phyloP scores from a whole-genome alignment of 2,797 vertebrate species.

The Garrulus glandarius region DNA sequence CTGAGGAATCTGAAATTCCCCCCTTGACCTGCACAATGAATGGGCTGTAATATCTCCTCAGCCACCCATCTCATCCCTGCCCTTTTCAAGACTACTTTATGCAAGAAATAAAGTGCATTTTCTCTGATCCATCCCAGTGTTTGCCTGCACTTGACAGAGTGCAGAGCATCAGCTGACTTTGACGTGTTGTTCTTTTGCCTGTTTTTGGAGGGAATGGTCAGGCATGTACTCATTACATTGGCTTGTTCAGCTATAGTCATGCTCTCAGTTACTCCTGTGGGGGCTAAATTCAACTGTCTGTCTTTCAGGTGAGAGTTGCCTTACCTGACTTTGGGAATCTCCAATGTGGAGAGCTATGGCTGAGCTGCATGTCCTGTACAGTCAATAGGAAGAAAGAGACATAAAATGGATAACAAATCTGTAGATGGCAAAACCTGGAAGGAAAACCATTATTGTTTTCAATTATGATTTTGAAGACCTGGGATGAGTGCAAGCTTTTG shows the following conservation, averaged over 20 bases:
- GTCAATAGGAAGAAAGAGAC: background rate
- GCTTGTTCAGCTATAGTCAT: background rate
- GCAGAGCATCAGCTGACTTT: background rate
- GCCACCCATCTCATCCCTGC: fast-evolving
- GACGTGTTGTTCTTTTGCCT: fast-evolving
- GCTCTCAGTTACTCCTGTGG: background rate
- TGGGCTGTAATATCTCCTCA: background rate
- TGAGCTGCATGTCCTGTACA: fast-evolving
- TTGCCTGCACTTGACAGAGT: background rate
- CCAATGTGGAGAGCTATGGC: background rate
- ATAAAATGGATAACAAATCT: background rate
- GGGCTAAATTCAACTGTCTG: background rate
- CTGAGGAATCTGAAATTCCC: background rate
- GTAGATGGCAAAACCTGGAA: background rate
- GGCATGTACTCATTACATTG: background rate
- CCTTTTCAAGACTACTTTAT: background rate
- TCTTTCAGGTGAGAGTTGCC: background rate
- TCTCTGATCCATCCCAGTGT: background rate
- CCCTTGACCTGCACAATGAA: background rate
- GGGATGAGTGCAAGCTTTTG: background rate
- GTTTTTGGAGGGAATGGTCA: background rate
- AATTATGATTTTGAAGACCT: fast-evolving
- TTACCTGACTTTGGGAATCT: background rate
- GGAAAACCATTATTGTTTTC: background rate
- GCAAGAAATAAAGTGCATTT: background rate